Evolutionary conservation across 2,797 vertebrate genomes (phyloP).

Genomic region (Alca torda): DNA sequence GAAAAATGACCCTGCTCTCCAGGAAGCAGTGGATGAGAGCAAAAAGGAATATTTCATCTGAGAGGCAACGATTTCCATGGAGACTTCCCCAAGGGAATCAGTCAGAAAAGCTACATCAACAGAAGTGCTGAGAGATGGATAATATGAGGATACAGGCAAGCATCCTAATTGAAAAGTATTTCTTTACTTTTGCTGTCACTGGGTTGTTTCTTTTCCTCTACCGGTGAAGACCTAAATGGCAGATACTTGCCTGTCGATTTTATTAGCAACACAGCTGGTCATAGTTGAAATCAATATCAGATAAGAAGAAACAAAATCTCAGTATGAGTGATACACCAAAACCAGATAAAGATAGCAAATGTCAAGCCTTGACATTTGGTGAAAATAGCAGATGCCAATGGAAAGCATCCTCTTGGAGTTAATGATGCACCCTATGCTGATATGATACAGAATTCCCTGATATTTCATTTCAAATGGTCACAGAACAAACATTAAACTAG

Average conservation of each 20-base stretch:
- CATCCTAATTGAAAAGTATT: constrained; percentile 38
- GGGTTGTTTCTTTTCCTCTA: constrained; percentile 3
- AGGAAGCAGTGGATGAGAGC: constrained; percentile 77
- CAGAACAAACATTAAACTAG: constrained; percentile 7
- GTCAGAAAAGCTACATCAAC: neutral
- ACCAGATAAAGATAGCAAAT: constrained; percentile 63
- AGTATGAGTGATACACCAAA: constrained; percentile 22
- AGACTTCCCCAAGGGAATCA: neutral
- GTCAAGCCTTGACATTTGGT: constrained; percentile 71
- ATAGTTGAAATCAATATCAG: constrained; percentile 38
- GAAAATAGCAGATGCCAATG: constrained; percentile 56
- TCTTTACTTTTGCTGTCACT: neutral
- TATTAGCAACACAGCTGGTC: constrained; percentile 37
- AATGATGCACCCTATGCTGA: constrained; percentile 45
- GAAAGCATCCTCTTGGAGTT: constrained; percentile 50
- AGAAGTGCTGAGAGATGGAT: constrained; percentile 25
- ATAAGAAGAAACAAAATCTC: constrained; percentile 57
- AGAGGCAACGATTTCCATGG: constrained; percentile 41
- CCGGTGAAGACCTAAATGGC: constrained; percentile 3
- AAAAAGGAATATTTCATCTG: constrained; percentile 91
- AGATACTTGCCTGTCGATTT: constrained; percentile 51
- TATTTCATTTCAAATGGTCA: constrained; percentile 66
- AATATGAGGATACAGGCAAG: neutral
- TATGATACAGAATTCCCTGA: constrained; percentile 49
- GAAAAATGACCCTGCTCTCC: constrained; percentile 75